Evolutionary conservation across 2,888 invertebrate genomes (phyloP), one percentile per base, ranked within the genome.

Genomic region (Meganola albula): DNA sequence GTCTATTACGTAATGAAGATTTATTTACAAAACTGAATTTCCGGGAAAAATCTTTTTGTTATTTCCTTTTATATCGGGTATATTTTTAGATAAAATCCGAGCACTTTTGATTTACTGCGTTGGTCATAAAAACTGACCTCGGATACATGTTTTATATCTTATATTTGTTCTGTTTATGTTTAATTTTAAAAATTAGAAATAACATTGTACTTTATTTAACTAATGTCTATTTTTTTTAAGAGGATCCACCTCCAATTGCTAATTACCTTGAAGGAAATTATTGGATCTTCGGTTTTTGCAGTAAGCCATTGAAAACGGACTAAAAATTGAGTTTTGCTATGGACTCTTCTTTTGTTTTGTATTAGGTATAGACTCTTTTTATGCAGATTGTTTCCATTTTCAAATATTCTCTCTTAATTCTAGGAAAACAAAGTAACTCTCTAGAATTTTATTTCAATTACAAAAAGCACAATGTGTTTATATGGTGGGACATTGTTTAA

Each of bases 11-110:
- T 46, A 38, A 44, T 36, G 47, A 34, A 54, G 63, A 58, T 69
- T 69, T 68, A 68, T 72, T 66, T 63, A 39, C 35, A 44, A 49
- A 61, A 60, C 58, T 54, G 53, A 67, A 64, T 67, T 66, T 57
- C 46, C 54, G 44, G 51, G 53, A 54, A 64, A 56, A 62, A 53
- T 46, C 46, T 45, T 45, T n/a, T 16, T 53, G 57, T 61, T 65
- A 59, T 67, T 63, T 57, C 49, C 47, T 40, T 47, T 31, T 60
- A 50, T 57, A 58, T 56, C 48, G 40, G 60, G 58, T 64, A 51
- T 62, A 52, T 64, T 58, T 64, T 59, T 51, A 58, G 62, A 70
- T 66, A 66, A 63, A 56, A 39, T 54, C 44, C 48, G 44, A 50
- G 29, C 36, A 43, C 52, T 39, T 63, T 62, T 69, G 63, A 74